phyloP scores from a whole-genome alignment of 1,140 invertebrate species.

The Dendroctonus ponderosae region DNA sequence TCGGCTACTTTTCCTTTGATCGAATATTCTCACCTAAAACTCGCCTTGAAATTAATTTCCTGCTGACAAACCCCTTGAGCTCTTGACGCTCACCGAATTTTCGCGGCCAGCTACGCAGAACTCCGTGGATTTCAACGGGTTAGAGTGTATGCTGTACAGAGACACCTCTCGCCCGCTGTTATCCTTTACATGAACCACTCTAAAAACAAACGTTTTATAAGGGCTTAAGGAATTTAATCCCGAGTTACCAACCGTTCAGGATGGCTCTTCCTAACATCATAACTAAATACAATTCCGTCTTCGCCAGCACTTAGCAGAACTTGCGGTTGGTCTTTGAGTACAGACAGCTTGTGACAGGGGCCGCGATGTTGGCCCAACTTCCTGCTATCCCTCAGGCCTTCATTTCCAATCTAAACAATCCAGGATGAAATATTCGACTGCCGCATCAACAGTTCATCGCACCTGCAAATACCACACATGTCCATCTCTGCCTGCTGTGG shows the following conservation, averaged over 20 bases:
- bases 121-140: constrained; percentile 76
- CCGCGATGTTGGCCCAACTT: constrained; percentile 69
- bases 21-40: constrained; percentile 26
- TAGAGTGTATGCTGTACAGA: constrained; percentile 82
- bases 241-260: constrained; percentile 57
- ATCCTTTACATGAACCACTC: constrained; percentile 63
- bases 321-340: constrained; percentile 72
- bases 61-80: too few species aligned
- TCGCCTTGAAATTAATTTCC: not conserved
- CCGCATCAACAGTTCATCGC: not conserved
- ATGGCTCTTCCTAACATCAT: constrained; percentile 74
- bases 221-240: not conserved
- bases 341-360: constrained; percentile 76
- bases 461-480: constrained; percentile 59
- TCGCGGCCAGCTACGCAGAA: constrained; percentile 79
- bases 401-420: constrained; percentile 50
- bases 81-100: constrained; percentile 7
- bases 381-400: constrained; percentile 54
- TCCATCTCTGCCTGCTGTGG: constrained; percentile 86
- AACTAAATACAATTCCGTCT: constrained; percentile 77
- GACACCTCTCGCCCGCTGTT: constrained; percentile 62
- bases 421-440: not conserved
- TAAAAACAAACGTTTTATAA: constrained; percentile 48
- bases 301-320: constrained; percentile 84
- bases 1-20: constrained; percentile 51